Evolutionary conservation across 2,113 vertebrate species (phyloP), one percentile per base, ranked within the genome.

Genomic region (Siphamia tubifer): DNA sequence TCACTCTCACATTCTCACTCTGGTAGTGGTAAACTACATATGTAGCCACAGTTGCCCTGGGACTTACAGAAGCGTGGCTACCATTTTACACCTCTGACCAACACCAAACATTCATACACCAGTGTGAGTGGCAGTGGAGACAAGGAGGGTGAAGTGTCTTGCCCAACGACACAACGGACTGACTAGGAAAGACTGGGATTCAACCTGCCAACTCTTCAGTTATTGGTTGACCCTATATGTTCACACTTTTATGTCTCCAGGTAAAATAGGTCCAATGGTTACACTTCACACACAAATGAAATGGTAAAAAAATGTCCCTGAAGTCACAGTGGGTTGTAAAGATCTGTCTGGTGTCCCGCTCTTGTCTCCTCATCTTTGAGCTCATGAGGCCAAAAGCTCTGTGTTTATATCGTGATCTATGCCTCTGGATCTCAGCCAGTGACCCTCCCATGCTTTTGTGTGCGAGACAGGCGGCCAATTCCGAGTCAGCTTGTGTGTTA

Each of bases 401-500:
- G 25, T 47, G 65, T 61, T 48, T 73, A 56, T 32, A 34, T 69
- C 32, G 40, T 67, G 77, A 68, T 76, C 67, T 68, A 54, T 10
- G 48, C 31, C 11, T 32, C 68, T 87, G 76, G 78, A 79, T 27
- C 55, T 16, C 54, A 27, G 77, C 82, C 83, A 80, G 62, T 4
- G 57, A 68, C 62, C 70, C 63, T 54, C 70, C 76, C 61, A 65
- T 3, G 44, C 68, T 70, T 86, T 87, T 83, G 72, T 84, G 40
- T 1, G 25, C 1, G 7, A 55, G 68, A 86, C 62, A 15, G 69
- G 20, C 78, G 51, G 58, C 61, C 62, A 53, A 76, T 67, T 74
- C 68, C 4, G 44, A 88, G 68, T 81, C 71, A 63, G 62, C 67
- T 77, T 60, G 73, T 57, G 84, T 20, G 60, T 38, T 63, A 71